phyloP scores from a whole-genome alignment of 2,113 vertebrate species.

The Hystrix brachyura region DNA sequence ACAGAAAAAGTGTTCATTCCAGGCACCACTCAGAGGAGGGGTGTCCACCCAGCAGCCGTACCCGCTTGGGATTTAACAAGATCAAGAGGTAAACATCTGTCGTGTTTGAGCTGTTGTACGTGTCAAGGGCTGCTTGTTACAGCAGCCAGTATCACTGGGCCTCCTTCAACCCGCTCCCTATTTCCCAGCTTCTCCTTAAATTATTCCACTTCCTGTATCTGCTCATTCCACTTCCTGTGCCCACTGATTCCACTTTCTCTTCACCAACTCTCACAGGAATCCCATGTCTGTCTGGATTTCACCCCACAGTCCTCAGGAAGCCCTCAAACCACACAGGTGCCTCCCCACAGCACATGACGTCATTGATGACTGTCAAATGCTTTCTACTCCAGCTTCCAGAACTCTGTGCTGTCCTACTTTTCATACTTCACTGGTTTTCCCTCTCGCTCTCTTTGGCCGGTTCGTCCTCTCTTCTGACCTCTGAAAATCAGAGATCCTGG shows the following conservation, averaged over 20 bases:
- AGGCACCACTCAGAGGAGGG: neutral
- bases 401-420: neutral
- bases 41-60: neutral
- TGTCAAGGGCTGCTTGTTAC: neutral
- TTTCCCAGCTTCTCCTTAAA: neutral
- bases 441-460: neutral
- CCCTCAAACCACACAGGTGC: neutral
- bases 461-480: neutral
- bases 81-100: neutral
- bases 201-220: neutral
- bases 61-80: neutral
- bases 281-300: neutral
- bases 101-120: accelerated
- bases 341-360: neutral
- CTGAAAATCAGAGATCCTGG: neutral
- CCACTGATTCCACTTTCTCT: neutral
- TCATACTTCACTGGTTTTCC: neutral
- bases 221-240: neutral
- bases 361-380: accelerated
- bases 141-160: neutral
- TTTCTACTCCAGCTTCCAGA: neutral
- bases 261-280: neutral
- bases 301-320: neutral
- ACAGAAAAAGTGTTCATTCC: neutral
- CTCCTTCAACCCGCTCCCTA: neutral